Evolutionary conservation across 1,140 invertebrate genomes (phyloP), one percentile per base, ranked within the genome.

Genomic region (Drosophila pallidifrons): DNA sequence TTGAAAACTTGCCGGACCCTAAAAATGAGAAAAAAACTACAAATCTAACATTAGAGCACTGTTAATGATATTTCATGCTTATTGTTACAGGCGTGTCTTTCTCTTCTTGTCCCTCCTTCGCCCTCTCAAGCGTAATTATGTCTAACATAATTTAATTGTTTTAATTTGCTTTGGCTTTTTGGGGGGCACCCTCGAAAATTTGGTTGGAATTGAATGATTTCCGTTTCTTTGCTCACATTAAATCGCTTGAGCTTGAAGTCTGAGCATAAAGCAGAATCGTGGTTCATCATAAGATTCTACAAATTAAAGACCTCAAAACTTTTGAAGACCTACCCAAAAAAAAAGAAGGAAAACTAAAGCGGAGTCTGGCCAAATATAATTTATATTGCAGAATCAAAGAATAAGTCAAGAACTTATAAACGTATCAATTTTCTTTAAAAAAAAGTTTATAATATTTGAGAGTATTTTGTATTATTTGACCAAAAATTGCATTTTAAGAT

Each of bases 111-210:
- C 32, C 11, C 25, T 43, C 30, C 7, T 16, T 41, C 7, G 20
- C 28, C 16, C 43, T 49, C 54, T 51, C 70, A 49, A 20, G 38
- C 51, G 77, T 68, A 82, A 82, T 82, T 82, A 82, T 82, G 71
- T 68, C 52, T 66, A 72, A 58, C 61, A 82, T 82, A 64, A 82
- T 82, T 82, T 82, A 82, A 82, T 82, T 82, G 75, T 78, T 82
- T 82, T 59, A 78, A 82, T 82, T 82, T 82, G 38, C 20, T 65
- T 57, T 66, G 7, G 61, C 25, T 73, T 54, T 32, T 43, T 43
- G 41, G n/a, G 43, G n/a, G 61, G 69, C 52, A 72, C 70, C 63
- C 59, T 43, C 51, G 28, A 73, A 41, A 30, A 61, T 61, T 41
- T 3, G 15, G 16, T 30, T 57, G 46, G 3, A 51, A 58, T 16